Percentiles rank a stretch among this genome's conserved stretches.
These are phyloP conservation scores for Aphelenchoides avenae DNA, from an alignment of 1,140 invertebrate genomes.

Conservation along the genomic window DNA sequence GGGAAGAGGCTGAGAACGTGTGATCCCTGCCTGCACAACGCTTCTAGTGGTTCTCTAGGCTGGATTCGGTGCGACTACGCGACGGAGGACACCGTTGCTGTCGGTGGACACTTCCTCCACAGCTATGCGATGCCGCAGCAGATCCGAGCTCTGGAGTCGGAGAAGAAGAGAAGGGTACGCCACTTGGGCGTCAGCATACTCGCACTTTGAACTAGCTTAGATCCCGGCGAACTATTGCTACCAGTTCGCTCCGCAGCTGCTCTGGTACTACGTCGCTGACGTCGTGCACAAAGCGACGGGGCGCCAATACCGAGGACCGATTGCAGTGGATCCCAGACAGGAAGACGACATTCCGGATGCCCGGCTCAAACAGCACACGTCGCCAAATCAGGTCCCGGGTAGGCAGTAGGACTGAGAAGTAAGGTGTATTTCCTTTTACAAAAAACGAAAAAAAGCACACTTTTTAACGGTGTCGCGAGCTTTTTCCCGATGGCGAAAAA, in stretches of 20 bases:
- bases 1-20: too few relatives aligned
- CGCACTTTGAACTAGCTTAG: conserved; percentile 14
- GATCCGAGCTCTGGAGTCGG: conserved; percentile 77
- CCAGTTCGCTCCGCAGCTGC: conserved; percentile 31
- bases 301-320: conserved; percentile 15
- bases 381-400: not conserved
- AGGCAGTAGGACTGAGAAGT: too few relatives aligned
- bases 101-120: conserved; percentile 96
- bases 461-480: too few relatives aligned
- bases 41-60: conserved; percentile 51
- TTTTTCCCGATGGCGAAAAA: too few relatives aligned
- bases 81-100: conserved; percentile 86
- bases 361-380: conserved; percentile 6
- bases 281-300: conserved; percentile 16
- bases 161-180: conserved; percentile 71
- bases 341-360: too few relatives aligned
- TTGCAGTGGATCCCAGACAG: conserved; percentile 17
- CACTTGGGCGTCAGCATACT: too few relatives aligned
- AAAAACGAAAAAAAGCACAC: too few relatives aligned
- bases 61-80: conserved; percentile 99
- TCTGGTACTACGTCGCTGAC: conserved; percentile 22
- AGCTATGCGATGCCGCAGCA: conserved; percentile 65
- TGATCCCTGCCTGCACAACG: too few relatives aligned
- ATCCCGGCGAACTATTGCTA: conserved; percentile 28
- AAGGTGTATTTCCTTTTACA: too few relatives aligned